A percentile compares a stretch with the other conserved stretches of the same genome.
Conservation (phyloP, 2,888 invertebrate species). For the Ochropleura plecta region DNA sequence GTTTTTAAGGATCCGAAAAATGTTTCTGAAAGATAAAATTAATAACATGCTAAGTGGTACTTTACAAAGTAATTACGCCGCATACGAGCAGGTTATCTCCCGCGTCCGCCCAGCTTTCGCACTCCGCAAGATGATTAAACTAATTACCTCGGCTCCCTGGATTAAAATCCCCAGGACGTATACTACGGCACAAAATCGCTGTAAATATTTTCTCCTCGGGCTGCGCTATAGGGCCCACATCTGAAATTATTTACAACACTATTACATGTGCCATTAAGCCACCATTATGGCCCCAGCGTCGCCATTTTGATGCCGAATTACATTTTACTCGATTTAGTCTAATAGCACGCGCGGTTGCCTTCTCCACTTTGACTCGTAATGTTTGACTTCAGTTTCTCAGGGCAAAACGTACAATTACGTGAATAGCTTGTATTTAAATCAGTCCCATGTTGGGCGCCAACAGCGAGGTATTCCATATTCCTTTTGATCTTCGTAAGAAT, state of each 20-base stretch:
- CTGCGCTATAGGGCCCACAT: conserved; percentile 44
- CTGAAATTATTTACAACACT: conserved; percentile 78
- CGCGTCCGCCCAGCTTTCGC: conserved; percentile 32
- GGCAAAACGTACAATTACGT: conserved; percentile 61
- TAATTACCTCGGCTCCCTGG: conserved; percentile 55
- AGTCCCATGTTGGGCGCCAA: conserved; percentile 72
- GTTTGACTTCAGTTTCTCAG: conserved; percentile 68
- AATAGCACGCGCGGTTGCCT: conserved; percentile 76
- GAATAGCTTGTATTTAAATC: conserved; percentile 56
- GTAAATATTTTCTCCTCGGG: conserved; percentile 57
- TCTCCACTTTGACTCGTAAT: conserved; percentile 70
- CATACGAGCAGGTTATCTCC: conserved; percentile 20
- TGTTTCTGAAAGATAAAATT: background rate
- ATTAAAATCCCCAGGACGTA: conserved; percentile 49
- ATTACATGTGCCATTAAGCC: conserved; percentile 81
- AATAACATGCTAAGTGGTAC: conserved; percentile 8
- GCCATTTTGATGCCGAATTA: conserved; percentile 80
- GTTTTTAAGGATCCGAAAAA: background rate
- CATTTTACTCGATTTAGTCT: conserved; percentile 79
- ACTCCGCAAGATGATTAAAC: conserved; percentile 60
- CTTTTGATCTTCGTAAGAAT: conserved; percentile 34
- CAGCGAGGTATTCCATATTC: conserved; percentile 13
- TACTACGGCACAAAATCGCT: conserved; percentile 43
- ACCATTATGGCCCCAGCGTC: conserved; percentile 71
- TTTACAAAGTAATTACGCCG: background rate